phyloP scores from a whole-genome alignment of 1,140 invertebrate genomes.

The Cyrtorhinus lividipennis region DNA sequence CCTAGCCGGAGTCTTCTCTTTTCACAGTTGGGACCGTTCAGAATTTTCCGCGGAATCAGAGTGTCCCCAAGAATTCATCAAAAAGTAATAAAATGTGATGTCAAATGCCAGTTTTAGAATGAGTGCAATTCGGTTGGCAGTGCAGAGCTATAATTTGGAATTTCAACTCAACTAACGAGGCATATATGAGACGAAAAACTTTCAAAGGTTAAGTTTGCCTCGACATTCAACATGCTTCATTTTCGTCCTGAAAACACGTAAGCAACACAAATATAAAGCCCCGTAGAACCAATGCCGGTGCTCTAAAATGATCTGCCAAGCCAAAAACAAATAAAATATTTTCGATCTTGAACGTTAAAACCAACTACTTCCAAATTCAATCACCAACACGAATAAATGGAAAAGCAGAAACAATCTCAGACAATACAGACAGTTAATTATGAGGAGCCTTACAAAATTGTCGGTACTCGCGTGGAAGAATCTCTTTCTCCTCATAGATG shows the following conservation, averaged over 20 bases:
- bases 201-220: too few relatives aligned
- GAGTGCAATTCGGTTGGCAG: background rate
- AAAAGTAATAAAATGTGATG: too few relatives aligned
- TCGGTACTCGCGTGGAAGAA: slow-evolving; percentile 5
- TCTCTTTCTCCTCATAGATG: slow-evolving; percentile 18
- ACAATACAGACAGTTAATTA: background rate
- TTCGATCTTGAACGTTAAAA: too few relatives aligned
- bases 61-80: too few relatives aligned
- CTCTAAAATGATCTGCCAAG: background rate
- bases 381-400: background rate
- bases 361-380: too few relatives aligned
- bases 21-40: too few relatives aligned
- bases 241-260: slow-evolving; percentile 15
- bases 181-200: too few relatives aligned
- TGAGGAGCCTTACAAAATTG: slow-evolving; percentile 17
- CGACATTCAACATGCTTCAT: slow-evolving; percentile 12
- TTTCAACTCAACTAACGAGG: background rate
- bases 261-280: background rate
- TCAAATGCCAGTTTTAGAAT: too few relatives aligned
- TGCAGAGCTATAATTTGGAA: background rate
- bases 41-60: too few relatives aligned
- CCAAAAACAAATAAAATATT: too few relatives aligned
- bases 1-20: too few relatives aligned
- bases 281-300: background rate
- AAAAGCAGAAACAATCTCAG: background rate